Conservation (phyloP, 2,113 vertebrate species). For the Cyanistes caeruleus region DNA sequence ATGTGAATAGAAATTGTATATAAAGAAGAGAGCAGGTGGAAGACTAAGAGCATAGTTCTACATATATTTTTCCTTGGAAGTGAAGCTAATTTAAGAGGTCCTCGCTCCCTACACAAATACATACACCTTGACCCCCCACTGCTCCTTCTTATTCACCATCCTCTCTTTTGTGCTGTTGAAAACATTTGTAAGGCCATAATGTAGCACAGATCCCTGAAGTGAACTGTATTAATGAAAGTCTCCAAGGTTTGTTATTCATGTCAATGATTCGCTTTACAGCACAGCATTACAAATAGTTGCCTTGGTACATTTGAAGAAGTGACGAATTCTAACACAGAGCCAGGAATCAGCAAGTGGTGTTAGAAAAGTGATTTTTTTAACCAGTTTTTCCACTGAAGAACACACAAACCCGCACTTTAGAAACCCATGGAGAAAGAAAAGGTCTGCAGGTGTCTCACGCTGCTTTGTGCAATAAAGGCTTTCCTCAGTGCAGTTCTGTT, state of each 20-base stretch:
- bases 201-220: not conserved
- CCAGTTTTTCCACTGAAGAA: not conserved
- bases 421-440: not conserved
- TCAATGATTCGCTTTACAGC: not conserved
- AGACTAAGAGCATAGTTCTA: not conserved
- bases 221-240: not conserved
- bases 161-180: not conserved
- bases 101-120: not conserved
- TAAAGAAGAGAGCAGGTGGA: not conserved
- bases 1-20: not conserved
- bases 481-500: not conserved
- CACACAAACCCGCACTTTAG: not conserved
- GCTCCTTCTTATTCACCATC: not conserved
- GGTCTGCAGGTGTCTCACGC: not conserved
- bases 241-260: not conserved
- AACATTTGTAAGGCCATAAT: not conserved
- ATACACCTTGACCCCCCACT: not conserved
- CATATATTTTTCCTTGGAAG: not conserved
- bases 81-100: conserved; percentile 2
- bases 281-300: not conserved
- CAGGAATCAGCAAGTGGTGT: not conserved
- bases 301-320: not conserved
- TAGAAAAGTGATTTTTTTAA: not conserved
- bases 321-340: not conserved
- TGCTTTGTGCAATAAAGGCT: not conserved